phyloP scores from a whole-genome alignment of 2,797 vertebrate species.

The Hipposideros larvatus region DNA sequence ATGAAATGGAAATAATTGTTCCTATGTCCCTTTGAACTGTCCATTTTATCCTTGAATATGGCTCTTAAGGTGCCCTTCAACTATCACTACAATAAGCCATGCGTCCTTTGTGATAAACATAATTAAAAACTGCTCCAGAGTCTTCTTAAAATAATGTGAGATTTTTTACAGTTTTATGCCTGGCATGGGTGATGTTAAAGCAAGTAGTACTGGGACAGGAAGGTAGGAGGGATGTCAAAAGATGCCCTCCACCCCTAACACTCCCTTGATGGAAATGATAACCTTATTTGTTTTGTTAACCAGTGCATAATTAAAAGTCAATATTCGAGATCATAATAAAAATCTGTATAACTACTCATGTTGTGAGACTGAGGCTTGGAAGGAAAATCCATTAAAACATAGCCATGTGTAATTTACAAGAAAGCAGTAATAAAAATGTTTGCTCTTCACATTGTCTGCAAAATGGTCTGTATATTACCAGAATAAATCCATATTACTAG shows the following conservation, averaged over 20 bases:
- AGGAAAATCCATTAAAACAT: constrained; percentile 81
- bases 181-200: constrained; percentile 72
- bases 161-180: constrained; percentile 79
- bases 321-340: constrained; percentile 83
- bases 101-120: constrained; percentile 58
- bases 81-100: constrained; percentile 5
- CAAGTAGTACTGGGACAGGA: neutral
- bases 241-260: constrained; percentile 65
- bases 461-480: constrained; percentile 82
- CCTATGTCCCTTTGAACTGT: neutral
- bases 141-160: constrained; percentile 70
- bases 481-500: constrained; percentile 86
- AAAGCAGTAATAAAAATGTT: constrained; percentile 85
- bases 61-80: constrained; percentile 66
- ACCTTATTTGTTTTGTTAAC: constrained; percentile 87
- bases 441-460: constrained; percentile 85
- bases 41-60: neutral
- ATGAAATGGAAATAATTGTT: neutral
- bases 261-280: constrained; percentile 79
- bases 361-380: constrained; percentile 78
- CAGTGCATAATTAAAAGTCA: constrained; percentile 89
- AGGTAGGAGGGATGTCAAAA: constrained; percentile 71
- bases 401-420: constrained; percentile 83
- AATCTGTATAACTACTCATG: constrained; percentile 79
- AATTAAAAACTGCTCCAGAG: constrained; percentile 70